A percentile compares a stretch with the other conserved stretches of the same genome.
phyloP scores from a whole-genome alignment of 2,888 invertebrate genomes.

The Leptinotarsa tumamoca region DNA sequence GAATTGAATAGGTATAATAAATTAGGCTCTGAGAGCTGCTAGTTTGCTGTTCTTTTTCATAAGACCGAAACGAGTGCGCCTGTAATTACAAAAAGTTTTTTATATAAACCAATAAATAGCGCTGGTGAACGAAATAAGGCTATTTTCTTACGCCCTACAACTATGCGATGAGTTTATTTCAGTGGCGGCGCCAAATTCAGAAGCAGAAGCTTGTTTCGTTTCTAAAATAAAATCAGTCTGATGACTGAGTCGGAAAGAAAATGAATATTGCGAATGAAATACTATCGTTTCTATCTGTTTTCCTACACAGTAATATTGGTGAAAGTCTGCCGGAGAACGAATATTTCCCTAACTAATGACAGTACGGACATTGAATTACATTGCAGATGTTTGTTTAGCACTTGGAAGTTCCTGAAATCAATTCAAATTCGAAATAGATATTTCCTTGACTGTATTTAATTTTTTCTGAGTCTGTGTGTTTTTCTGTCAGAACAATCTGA shows the following conservation, averaged over 20 bases:
- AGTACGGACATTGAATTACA: too few species aligned
- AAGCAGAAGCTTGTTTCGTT: background rate
- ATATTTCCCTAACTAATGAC: too few species aligned
- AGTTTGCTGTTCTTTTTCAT: slow-evolving; percentile 13
- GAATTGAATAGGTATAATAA: slow-evolving; percentile 19
- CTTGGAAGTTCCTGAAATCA: too few species aligned
- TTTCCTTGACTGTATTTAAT: too few species aligned
- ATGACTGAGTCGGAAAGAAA: background rate
- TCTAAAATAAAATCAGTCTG: background rate
- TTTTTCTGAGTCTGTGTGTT: too few species aligned
- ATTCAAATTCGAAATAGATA: too few species aligned
- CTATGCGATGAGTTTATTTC: slow-evolving; percentile 8
- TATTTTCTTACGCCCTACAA: background rate
- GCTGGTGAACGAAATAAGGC: slow-evolving; percentile 52
- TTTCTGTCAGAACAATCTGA: too few species aligned
- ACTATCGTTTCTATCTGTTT: too few species aligned
- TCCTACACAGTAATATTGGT: too few species aligned
- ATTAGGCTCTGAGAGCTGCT: slow-evolving; percentile 13
- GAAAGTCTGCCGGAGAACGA: too few species aligned
- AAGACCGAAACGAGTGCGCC: background rate
- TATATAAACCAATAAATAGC: slow-evolving; percentile 17
- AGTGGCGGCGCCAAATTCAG: background rate
- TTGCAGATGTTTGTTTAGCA: too few species aligned
- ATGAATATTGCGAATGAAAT: background rate
- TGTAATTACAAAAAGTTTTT: slow-evolving; percentile 17